phyloP scores from a whole-genome alignment of 1,140 invertebrate species.

The Mamestra configurata region DNA sequence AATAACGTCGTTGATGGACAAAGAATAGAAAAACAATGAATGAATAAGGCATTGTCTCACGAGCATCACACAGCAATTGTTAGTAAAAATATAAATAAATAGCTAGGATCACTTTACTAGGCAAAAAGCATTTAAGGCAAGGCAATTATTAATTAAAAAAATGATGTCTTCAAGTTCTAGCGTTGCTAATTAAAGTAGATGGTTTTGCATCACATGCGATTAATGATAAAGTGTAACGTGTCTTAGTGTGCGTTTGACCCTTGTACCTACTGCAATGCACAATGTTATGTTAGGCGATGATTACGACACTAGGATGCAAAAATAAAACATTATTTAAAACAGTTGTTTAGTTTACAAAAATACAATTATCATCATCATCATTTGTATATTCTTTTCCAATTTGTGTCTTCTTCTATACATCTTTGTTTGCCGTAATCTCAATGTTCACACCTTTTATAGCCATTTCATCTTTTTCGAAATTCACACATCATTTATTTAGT shows the following conservation, averaged over 20 bases:
- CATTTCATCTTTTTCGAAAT: no score
- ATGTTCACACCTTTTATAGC: no score
- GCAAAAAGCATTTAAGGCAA: background rate
- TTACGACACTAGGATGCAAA: background rate
- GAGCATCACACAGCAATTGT: background rate
- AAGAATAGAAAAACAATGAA: background rate
- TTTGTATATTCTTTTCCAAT: no score
- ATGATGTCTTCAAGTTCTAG: background rate
- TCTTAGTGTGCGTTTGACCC: background rate
- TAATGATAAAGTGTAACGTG: constrained; percentile 9
- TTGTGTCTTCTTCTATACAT: no score
- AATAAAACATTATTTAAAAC: background rate
- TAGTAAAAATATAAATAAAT: background rate
- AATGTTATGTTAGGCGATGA: background rate
- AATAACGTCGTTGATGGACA: background rate
- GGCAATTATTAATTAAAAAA: background rate
- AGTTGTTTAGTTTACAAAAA: no score
- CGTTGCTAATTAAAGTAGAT: background rate
- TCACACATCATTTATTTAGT: no score
- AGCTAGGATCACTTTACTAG: background rate
- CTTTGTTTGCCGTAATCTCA: no score
- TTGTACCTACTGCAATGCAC: constrained; percentile 7
- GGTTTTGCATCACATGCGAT: constrained; percentile 8
- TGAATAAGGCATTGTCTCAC: background rate
- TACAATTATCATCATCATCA: no score